Percentiles rank a stretch among this genome's conserved stretches.
phyloP scores from a whole-genome alignment of 2,113 vertebrate species.

The Poecile atricapillus region DNA sequence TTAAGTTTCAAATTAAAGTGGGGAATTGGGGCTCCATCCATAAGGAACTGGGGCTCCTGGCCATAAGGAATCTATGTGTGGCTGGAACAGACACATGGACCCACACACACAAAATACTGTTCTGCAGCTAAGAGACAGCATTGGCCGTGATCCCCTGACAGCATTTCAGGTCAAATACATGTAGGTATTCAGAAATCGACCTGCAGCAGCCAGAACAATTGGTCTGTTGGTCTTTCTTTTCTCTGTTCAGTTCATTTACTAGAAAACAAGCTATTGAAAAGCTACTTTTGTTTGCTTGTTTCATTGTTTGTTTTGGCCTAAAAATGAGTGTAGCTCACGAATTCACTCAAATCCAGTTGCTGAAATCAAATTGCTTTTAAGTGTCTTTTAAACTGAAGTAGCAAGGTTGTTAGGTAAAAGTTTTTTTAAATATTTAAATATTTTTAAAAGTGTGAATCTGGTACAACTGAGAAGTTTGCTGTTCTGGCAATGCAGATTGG shows the following conservation, averaged over 20 bases:
- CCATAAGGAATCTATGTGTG: neutral
- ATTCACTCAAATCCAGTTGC: neutral
- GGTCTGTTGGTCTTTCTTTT: neutral
- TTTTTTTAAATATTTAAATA: neutral
- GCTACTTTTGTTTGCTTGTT: neutral
- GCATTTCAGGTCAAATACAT: fast-evolving
- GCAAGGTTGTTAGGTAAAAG: neutral
- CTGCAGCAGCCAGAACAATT: neutral
- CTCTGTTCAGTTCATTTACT: neutral
- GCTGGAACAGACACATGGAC: neutral
- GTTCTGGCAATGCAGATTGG: neutral
- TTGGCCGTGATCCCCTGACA: fast-evolving
- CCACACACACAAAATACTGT: neutral
- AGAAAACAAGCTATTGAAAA: neutral
- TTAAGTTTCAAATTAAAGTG: neutral
- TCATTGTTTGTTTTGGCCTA: neutral
- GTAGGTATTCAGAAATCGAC: neutral
- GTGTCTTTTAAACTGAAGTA: neutral
- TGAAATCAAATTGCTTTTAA: neutral
- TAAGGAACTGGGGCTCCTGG: too few species aligned
- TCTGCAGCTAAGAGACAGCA: fast-evolving
- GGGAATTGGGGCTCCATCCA: neutral
- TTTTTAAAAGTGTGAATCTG: neutral
- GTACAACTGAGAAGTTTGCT: neutral
- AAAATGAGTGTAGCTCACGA: neutral